Base-by-base conservation (phyloP, 2,113 vertebrate genomes). In the Tretioscincus oriximinensis region DNA sequence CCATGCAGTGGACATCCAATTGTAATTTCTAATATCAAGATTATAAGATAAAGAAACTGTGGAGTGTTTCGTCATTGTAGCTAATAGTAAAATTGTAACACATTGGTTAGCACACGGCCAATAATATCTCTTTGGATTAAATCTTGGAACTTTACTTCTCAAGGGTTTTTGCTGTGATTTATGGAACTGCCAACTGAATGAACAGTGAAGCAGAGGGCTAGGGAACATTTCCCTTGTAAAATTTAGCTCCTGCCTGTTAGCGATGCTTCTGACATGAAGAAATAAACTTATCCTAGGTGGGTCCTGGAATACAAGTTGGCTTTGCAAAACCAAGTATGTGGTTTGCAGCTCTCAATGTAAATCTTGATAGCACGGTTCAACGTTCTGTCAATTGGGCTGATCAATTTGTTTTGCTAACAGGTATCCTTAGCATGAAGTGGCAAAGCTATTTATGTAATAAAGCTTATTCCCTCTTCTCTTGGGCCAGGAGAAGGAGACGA, bases 121-220 rank as follows among this genome's bases (percentile, higher is more conserved):
- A 26, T 63, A 49, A 51, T 80, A 31, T n/a, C 10, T 18, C 60
- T 71, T 58, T 58, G 61, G 29, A 72, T 77, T 77, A 70, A 65
- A 54, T n/a, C 66, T 29, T 82, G 24, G n/a, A 41, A 61, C 35
- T 58, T 83, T n/a, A 41, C 31, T 18, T 26, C 24, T 63, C 68
- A 77, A 9, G 47, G 47, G 64, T 74, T 81, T 74, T 58, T 31
- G 41, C 67, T 74, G 71, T 74, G 64, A 81, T 81, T 74, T 74
- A 81, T 67, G 63, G 63, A 67, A 67, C 63, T 74, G 71, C 31
- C 71, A n/a, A 67, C 20, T 58, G 16, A 65, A 73, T 73, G 61
- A 81, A 73, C 47, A 58, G 22, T 58, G 71, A 74, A 74, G 71
- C 71, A 74, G 4, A 51, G 54, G 14, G 69, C 61, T n/a, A 58